Evolutionary conservation across 2,797 vertebrate genomes (phyloP), one percentile per base, ranked within the genome.

Genomic region (Pseudomugil tenellus): DNA sequence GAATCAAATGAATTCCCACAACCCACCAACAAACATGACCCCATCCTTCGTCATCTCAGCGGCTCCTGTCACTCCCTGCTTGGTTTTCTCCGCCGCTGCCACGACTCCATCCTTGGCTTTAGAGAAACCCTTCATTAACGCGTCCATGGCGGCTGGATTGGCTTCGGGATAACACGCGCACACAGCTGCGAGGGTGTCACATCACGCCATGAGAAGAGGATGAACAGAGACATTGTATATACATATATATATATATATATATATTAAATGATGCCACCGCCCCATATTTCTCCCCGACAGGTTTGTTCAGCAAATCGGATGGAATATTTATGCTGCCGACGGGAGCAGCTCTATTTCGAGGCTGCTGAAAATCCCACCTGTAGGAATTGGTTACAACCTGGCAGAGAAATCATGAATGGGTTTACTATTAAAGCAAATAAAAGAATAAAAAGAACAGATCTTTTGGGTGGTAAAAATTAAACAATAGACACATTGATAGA

Each of bases 31-130:
- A 59, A 87, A 91, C 68, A 89, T 80, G 25, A 93, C 92, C 74
- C 93, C 92, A 25, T 93, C 92, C 69, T 90, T 92, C 48, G 93
- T 94, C 89, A 87, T 93, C 86, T 69, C 93, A 0, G 92, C 92
- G 0, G 91, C 93, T 80, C 88, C 91, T 34, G 89, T 90, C 87
- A 94, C 88, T 82, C 92, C 92, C 81, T 93, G 90, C 81, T 89
- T 92, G 80, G 93, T 94, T 82, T 91, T 94, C 85, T 92, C 91
- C 25, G 92, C 93, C 73, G 81, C 93, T 26, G 72, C 63, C 81
- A 74, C 87, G 74, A 91, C 92, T 65, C 93, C 93, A 2, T 93
- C 93, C 83, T 86, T 93, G 80, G 93, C 92, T 90, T 83, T 90
- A 1, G 70, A 73, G 53, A 93, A 52, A 56, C 91, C 87, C 73